Base-by-base conservation (phyloP, 1,140 invertebrate species). In the Zaprionus inermis region DNA sequence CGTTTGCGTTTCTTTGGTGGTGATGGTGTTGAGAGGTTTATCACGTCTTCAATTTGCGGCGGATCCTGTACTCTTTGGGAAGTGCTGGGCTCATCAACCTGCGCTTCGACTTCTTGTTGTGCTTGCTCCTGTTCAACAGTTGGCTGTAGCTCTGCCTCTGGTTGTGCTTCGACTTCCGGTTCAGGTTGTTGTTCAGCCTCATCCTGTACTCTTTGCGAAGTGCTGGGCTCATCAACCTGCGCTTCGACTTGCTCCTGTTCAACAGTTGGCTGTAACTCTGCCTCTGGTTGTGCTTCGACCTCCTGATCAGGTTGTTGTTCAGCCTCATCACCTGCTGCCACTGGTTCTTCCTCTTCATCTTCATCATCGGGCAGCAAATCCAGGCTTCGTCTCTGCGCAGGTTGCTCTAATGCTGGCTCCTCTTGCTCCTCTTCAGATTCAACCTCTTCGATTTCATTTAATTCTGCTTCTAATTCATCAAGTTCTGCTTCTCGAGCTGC, bases 1-100 rank as follows among this genome's bases (percentile, higher is more conserved):
- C 90, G 85, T 44, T 88, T 91, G 12, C 90, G 73, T 67, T 91
- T 91, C 41, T 91, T 89, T n/a, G 90, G 75, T 24, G 89, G 89
- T 3, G 90, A 86, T 9, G 81, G 79, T 1, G 81, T 59, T 5
- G 54, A 59, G 3, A 91, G 49, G 11, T 54, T 57, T 9, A 85
- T 85, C 0, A 81, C 41, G 16, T 14, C 28, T 0, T 12, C 14
- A n/a, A 16, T 30, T 52, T 64, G 52, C n/a, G 30, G 52, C 11
- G 38, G 11, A 30, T 60, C 46, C 22, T 52, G 61, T 10, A 20
- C 54, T 44, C 44, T 28, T 2, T 55, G 44, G 1, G 61, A 59
- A 34, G 63, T 67, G 10, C 44, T 18, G 3, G 63, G 63, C 6
- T n/a, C 18, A 10, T 54, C 22, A 24, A 18, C 3, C 3, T 30